A percentile compares a stretch with the other conserved stretches of the same genome.
Conservation (phyloP, 2,888 invertebrate genomes). For the Ormyrus nitidulus region DNA sequence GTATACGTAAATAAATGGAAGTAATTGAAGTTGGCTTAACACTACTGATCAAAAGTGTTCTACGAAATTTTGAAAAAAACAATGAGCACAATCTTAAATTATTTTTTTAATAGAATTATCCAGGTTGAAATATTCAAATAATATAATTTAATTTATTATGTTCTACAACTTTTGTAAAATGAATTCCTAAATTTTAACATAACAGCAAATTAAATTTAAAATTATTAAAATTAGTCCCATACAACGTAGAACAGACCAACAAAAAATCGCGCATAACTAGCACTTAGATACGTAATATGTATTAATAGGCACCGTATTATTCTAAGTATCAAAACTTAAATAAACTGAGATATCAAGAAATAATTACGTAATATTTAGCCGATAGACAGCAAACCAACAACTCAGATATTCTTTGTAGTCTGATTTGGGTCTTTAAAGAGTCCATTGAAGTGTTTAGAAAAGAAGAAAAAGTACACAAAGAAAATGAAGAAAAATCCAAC, state of each 20-base stretch:
- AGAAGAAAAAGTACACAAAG: slow-evolving; percentile 8
- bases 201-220: too few species aligned
- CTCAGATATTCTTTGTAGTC: slow-evolving; percentile 17
- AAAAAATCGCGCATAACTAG: background rate
- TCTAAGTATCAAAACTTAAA: slow-evolving; percentile 18
- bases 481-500: slow-evolving; percentile 4
- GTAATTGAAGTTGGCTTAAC: slow-evolving; percentile 2
- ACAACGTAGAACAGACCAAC: slow-evolving; percentile 8
- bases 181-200: too few species aligned
- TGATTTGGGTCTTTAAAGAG: slow-evolving; percentile 3
- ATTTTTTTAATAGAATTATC: too few species aligned
- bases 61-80: slow-evolving; percentile 15
- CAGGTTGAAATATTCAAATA: too few species aligned
- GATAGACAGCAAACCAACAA: slow-evolving; percentile 1
- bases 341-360: slow-evolving; percentile 9
- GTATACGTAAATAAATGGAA: background rate
- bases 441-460: background rate
- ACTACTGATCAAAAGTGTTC: slow-evolving; percentile 12
- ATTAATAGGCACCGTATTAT: slow-evolving; percentile 24
- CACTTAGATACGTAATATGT: slow-evolving; percentile 4
- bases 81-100: too few species aligned
- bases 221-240: too few species aligned
- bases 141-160: too few species aligned
- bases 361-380: slow-evolving; percentile 4
- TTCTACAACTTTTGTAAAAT: too few species aligned